Evolutionary conservation across 2,113 vertebrate species (phyloP).

Genomic region (Prochilodus magdalenae): DNA sequence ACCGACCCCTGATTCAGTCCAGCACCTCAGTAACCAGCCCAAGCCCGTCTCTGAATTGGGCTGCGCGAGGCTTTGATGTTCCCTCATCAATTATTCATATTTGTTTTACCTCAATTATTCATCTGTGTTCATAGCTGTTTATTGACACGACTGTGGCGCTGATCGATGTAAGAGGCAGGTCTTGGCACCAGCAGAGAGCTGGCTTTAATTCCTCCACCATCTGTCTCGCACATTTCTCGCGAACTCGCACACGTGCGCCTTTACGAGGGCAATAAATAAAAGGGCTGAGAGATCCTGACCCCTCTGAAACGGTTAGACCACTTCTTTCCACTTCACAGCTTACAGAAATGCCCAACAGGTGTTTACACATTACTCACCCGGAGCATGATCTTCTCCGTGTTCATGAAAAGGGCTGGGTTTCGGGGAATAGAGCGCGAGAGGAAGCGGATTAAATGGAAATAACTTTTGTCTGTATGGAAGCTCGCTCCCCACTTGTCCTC

Average conservation of each 20-base stretch:
- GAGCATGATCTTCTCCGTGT: neutral
- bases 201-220: conserved; percentile 32
- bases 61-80: conserved; percentile 33
- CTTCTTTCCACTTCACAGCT: conserved; percentile 3
- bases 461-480: too few species aligned
- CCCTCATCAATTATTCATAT: conserved; percentile 39
- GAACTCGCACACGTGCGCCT: neutral
- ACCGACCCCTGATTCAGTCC: neutral
- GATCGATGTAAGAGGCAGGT: conserved; percentile 12
- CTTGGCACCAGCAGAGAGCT: neutral
- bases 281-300: conserved; percentile 17
- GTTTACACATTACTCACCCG: neutral
- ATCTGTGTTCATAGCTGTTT: conserved; percentile 38
- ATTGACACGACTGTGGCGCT: conserved; percentile 34
- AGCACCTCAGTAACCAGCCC: neutral
- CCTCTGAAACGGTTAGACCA: conserved; percentile 21
- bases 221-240: conserved; percentile 37
- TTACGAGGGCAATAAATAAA: conserved; percentile 48
- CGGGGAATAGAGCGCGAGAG: too few species aligned
- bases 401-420: too few species aligned
- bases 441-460: too few species aligned
- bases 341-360: conserved; percentile 22
- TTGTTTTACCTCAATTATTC: conserved; percentile 32
- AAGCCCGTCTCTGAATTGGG: neutral
- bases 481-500: too few species aligned